A percentile compares a stretch with the other conserved stretches of the same genome.
Evolutionary conservation across 1,140 invertebrate species (phyloP).

Genomic region (Arion vulgaris): DNA sequence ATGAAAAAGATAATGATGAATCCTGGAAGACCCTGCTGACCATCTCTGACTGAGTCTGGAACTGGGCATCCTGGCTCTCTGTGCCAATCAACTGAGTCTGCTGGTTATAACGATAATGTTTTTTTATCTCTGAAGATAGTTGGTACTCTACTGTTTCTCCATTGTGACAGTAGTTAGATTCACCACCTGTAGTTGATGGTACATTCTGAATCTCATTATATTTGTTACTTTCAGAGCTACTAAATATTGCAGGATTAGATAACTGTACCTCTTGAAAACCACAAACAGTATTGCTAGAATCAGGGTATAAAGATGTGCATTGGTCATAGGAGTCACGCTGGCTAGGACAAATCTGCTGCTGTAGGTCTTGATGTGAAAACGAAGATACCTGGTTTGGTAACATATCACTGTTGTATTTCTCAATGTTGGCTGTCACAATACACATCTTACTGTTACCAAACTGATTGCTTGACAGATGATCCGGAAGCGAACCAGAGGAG

Average conservation of each 20-base stretch:
- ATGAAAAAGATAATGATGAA: slow-evolving; percentile 14
- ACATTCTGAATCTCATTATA: neutral
- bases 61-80: neutral
- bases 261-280: neutral
- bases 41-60: neutral
- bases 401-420: neutral
- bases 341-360: neutral
- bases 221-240: neutral
- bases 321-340: neutral
- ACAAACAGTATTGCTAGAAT: neutral
- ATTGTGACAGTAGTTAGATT: neutral
- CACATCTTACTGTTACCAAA: neutral
- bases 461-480: neutral
- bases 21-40: slow-evolving; percentile 11
- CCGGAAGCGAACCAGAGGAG: neutral
- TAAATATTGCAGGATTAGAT: neutral
- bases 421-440: neutral
- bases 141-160: neutral
- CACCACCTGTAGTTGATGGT: neutral
- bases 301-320: neutral
- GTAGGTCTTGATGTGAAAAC: neutral
- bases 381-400: neutral
- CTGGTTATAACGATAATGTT: slow-evolving; percentile 8
- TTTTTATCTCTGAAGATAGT: neutral
- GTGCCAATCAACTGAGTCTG: neutral